Conservation (phyloP, 1,140 invertebrate species). For the Temnothorax longispinosus region DNA sequence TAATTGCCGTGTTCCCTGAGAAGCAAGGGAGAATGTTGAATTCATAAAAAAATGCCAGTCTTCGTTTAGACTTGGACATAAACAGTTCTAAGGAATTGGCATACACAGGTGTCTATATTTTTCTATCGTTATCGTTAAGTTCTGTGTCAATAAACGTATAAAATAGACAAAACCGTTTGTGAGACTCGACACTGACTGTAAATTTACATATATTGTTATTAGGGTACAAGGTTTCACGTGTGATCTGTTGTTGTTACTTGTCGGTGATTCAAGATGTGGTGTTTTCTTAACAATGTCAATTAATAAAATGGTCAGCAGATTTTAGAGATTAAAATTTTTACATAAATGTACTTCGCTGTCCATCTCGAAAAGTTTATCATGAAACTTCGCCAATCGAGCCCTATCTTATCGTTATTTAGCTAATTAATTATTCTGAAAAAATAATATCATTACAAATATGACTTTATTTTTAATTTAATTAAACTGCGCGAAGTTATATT, state of each 20-base stretch:
- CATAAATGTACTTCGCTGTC: not conserved
- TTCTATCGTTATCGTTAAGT: not conserved
- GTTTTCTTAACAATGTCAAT: not conserved
- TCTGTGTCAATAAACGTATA: not conserved
- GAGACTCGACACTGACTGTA: not conserved
- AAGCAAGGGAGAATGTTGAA: not conserved
- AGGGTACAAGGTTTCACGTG: not conserved
- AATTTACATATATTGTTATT: conserved; percentile 4
- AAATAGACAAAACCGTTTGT: not conserved
- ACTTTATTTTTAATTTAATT: not conserved
- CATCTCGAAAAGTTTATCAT: not conserved
- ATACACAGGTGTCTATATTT: conserved; percentile 9
- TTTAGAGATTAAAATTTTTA: not conserved
- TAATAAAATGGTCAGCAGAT: not conserved
- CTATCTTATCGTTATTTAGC: not conserved
- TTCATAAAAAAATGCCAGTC: conserved; percentile 50
- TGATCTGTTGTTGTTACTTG: not conserved
- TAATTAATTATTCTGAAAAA: not conserved
- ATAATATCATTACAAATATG: not conserved
- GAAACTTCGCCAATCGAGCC: not conserved
- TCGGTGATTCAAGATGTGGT: not conserved
- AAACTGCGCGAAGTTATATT: not conserved
- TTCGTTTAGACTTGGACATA: conserved; percentile 7
- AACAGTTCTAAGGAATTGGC: conserved; percentile 7
- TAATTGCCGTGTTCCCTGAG: not conserved